Evolutionary conservation across 2,888 invertebrate genomes (phyloP).

Genomic region (Callosobruchus maculatus): DNA sequence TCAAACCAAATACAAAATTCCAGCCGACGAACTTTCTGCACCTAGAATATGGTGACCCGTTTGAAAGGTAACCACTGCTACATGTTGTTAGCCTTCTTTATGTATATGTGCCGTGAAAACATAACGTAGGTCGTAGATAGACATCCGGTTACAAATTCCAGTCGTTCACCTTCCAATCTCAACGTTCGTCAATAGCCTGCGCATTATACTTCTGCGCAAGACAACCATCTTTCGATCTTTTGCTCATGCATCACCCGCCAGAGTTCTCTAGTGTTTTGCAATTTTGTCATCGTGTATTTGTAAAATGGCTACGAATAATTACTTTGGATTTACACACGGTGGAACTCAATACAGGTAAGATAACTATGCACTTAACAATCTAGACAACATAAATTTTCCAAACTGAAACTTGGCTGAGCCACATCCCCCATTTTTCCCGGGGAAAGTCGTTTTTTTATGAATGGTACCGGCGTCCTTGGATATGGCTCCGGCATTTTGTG

Average conservation of each 20-base stretch:
- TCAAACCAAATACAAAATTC: too few relatives aligned
- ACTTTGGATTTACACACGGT: slow-evolving; percentile 91
- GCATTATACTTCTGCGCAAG: neutral
- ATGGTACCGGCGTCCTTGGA: slow-evolving; percentile 45
- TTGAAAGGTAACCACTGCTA: neutral
- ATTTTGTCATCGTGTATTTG: slow-evolving; percentile 27
- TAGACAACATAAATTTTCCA: neutral
- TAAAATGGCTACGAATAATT: slow-evolving; percentile 83
- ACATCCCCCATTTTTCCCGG: neutral
- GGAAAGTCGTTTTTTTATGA: neutral
- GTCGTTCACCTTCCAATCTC: neutral
- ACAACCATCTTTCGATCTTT: neutral
- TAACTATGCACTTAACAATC: slow-evolving; percentile 12
- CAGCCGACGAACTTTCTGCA: neutral
- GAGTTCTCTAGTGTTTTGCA: slow-evolving; percentile 3
- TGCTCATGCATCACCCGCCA: neutral
- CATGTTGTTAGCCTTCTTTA: neutral
- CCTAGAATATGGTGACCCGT: neutral
- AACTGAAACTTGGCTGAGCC: neutral
- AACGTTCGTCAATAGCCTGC: neutral
- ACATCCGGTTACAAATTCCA: neutral
- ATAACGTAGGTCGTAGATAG: neutral
- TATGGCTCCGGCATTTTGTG: slow-evolving; percentile 47
- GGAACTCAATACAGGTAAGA: slow-evolving; percentile 89
- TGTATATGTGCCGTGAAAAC: too few relatives aligned